Evolutionary conservation across 1,140 invertebrate genomes (phyloP), one percentile per base, ranked within the genome.

Genomic region (Tetramorium simillimum): DNA sequence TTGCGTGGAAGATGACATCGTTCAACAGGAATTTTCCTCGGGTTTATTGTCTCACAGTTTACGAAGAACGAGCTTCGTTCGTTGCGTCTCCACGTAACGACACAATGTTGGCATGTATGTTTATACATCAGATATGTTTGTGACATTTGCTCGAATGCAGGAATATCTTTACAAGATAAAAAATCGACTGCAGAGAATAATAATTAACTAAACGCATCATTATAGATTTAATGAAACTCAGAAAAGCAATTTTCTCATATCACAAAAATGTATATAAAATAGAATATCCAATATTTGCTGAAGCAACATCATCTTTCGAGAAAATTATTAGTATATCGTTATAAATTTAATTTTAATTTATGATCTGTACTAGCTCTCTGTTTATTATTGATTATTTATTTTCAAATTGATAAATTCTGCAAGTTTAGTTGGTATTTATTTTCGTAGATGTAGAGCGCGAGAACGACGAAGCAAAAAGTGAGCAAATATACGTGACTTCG

Each of bases 81-180:
- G 37, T 63, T 90, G 82, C 80, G 63, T 86, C 51, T 78, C 49
- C 43, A 62, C 67, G 69, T 91, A 92, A 86, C 82, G 81, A 88
- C 63, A 88, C 86, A 81, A 87, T 65, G 77, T 90, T 89, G 87
- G 51, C 70, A 89, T 87, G 84, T 87, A 89, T 88, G 91, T 88
- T 90, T 91, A 91, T 90, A 87, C 70, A 91, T 89, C 82, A 72
- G 58, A 43, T 40, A 56, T 63, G 37, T 37, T 24, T 51, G 40
- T 43, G 46, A 49, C n/a, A 51, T 49, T 72, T 18, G 28, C 28
- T 18, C 46, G 7, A 53, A 58, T 69, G 49, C n/a, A 37, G 4
- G 3, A 86, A 12, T 69, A 28, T 10, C 3, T 78, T 4, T n/a
- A 9, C 12, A 28, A 33, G 5, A 63, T 63, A 21, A n/a, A 33